Percentiles rank a stretch among this genome's conserved stretches.
Conservation (phyloP, 1,140 invertebrate genomes). For the Tetraneura akinire region DNA sequence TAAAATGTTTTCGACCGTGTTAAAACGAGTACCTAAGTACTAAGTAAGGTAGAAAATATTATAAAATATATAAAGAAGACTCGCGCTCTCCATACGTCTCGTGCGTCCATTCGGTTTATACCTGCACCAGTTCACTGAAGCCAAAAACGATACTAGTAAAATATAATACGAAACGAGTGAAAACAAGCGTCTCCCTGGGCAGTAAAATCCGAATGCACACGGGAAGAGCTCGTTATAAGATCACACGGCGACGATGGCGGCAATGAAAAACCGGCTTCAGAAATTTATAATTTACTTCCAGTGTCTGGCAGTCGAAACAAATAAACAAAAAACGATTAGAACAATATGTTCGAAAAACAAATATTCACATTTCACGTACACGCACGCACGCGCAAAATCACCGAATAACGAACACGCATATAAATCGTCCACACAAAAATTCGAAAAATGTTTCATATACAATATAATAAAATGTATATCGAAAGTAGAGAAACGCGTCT, state of each 20-base stretch:
- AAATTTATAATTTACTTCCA: conserved; percentile 35
- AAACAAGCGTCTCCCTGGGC: conserved; percentile 21
- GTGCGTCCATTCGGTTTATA: conserved; percentile 29
- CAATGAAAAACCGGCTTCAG: conserved; percentile 29
- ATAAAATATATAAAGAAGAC: conserved; percentile 20
- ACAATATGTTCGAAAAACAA: conserved; percentile 23
- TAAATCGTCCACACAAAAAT: conserved; percentile 13
- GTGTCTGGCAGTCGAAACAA: background rate
- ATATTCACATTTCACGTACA: too few species aligned
- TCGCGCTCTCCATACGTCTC: conserved; percentile 3
- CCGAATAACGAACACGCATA: conserved; percentile 6
- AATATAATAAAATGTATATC: background rate
- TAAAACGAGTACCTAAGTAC: too few species aligned
- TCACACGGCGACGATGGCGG: conserved; percentile 11
- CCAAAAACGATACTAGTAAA: background rate
- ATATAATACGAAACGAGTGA: conserved; percentile 33
- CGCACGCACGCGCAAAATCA: background rate
- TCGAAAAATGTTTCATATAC: background rate
- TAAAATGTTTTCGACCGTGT: too few species aligned
- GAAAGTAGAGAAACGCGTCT: background rate
- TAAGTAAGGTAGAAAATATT: conserved; percentile 27
- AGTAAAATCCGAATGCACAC: background rate
- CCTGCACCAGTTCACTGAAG: conserved; percentile 35
- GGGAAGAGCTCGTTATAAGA: conserved; percentile 37
- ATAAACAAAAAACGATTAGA: conserved; percentile 11